These are phyloP conservation scores for Gyps fulvus DNA, from an alignment of 2,113 vertebrate genomes.

Conservation along the genomic window DNA sequence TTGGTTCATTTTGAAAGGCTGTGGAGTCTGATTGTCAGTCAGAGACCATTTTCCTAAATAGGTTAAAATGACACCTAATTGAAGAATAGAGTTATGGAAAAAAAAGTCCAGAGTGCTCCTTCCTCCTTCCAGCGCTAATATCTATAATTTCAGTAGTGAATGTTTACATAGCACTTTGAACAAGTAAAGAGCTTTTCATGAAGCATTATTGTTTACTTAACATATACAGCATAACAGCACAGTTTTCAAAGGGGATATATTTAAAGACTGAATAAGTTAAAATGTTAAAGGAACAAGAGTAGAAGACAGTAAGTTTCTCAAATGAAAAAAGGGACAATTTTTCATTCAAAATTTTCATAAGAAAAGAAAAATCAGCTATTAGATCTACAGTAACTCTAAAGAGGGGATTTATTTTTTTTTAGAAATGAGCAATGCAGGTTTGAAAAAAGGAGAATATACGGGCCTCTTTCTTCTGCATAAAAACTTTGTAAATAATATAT, in stretches of 20 bases:
- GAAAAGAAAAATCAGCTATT: background rate
- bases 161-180: background rate
- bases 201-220: background rate
- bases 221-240: background rate
- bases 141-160: background rate
- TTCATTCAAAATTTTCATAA: background rate
- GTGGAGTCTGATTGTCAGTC: background rate
- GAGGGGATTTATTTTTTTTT: background rate
- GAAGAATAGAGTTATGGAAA: background rate
- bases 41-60: background rate
- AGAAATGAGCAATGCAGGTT: background rate
- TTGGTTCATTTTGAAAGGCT: background rate
- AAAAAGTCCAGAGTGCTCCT: background rate
- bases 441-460: background rate
- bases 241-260: background rate
- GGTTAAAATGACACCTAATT: slow-evolving; percentile 16
- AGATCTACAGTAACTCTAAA: background rate
- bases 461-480: background rate
- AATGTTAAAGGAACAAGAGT: background rate
- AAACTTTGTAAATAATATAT: background rate
- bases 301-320: background rate
- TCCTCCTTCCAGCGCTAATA: background rate
- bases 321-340: background rate
- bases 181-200: background rate
- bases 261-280: background rate